A percentile compares a stretch with the other conserved stretches of the same genome.
Conservation (phyloP, 2,113 vertebrate species). For the Sinocyclocheilus rhinocerous region DNA sequence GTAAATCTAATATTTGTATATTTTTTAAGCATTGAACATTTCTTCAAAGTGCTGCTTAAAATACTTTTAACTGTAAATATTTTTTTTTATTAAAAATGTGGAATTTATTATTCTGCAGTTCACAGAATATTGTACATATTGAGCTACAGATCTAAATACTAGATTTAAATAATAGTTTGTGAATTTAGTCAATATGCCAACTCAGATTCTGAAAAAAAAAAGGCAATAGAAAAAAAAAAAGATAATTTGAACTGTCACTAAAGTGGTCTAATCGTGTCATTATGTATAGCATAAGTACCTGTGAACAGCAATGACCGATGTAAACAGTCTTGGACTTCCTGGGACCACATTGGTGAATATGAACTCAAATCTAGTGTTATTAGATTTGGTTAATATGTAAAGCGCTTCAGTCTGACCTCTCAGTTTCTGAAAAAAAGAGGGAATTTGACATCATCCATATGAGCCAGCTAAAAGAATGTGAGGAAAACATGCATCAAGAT, state of each 20-base stretch:
- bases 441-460: constrained; percentile 11
- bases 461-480: neutral
- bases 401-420: constrained; percentile 97
- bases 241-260: neutral
- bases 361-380: constrained; percentile 96
- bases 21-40: no score
- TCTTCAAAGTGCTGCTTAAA: no score
- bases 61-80: no score
- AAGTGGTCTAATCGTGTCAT: neutral
- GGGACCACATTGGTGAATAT: constrained; percentile 98
- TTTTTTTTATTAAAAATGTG: neutral
- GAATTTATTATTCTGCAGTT: neutral
- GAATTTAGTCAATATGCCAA: neutral
- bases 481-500: neutral
- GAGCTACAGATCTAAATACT: neutral
- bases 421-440: constrained; percentile 83
- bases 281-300: constrained; percentile 76
- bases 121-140: neutral
- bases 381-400: constrained; percentile 97
- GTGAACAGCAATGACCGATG: constrained; percentile 98
- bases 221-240: neutral
- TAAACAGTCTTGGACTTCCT: constrained; percentile 95
- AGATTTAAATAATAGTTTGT: neutral
- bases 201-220: neutral
- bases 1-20: no score